A percentile compares a stretch with the other conserved stretches of the same genome.
phyloP scores from a whole-genome alignment of 2,113 vertebrate species.

The Chauna torquata region DNA sequence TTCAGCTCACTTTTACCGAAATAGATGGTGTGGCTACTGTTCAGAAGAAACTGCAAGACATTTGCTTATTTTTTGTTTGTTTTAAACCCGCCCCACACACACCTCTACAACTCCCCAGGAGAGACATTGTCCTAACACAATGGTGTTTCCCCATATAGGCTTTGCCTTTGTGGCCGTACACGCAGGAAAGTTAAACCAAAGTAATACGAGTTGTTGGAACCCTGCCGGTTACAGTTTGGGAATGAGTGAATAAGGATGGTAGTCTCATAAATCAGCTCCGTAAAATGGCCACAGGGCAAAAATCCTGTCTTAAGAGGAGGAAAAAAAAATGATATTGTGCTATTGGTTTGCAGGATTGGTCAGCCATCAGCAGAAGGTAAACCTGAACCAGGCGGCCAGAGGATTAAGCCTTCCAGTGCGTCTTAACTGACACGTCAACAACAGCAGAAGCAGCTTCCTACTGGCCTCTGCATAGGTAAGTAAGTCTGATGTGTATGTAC shows the following conservation, averaged over 20 bases:
- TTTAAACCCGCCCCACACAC: background rate
- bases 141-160: background rate
- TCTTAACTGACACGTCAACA: fast-evolving
- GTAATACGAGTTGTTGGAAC: background rate
- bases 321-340: background rate
- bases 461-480: fast-evolving
- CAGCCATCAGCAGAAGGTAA: background rate
- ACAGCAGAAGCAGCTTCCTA: background rate
- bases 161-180: background rate
- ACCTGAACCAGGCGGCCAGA: background rate
- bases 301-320: background rate
- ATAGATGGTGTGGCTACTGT: fast-evolving
- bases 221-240: background rate
- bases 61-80: background rate
- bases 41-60: background rate
- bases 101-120: background rate
- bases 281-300: background rate
- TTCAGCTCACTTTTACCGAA: background rate
- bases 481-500: fast-evolving
- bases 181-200: background rate
- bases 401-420: background rate
- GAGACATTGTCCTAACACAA: fast-evolving
- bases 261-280: background rate
- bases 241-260: background rate
- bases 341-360: background rate